Evolutionary conservation across 2,113 vertebrate species (phyloP).

Genomic region (Triplophysa siluroides): DNA sequence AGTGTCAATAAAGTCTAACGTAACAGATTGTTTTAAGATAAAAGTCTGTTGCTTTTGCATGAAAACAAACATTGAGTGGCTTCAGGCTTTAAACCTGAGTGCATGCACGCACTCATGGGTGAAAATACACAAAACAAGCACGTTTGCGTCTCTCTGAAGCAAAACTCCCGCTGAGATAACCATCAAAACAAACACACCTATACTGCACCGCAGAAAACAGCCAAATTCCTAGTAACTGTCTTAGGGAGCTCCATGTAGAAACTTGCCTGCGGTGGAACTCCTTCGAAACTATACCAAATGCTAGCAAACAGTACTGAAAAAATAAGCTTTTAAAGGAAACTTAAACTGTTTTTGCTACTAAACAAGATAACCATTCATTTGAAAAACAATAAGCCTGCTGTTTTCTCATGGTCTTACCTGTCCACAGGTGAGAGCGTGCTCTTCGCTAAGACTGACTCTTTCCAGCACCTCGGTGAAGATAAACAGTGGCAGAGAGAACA

Average conservation of each 20-base stretch:
- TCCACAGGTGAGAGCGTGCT: slow-evolving; percentile 27
- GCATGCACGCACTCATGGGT: not conserved
- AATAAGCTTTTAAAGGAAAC: not conserved
- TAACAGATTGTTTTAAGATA: not conserved
- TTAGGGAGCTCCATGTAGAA: slow-evolving; percentile 4
- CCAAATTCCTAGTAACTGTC: not conserved
- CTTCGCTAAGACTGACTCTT: not conserved
- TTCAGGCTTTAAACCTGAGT: not conserved
- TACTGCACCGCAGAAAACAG: not conserved
- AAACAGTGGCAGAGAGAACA: not conserved
- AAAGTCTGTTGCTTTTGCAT: not conserved
- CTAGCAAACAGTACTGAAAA: not conserved
- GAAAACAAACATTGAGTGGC: not conserved
- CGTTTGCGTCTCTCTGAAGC: not conserved
- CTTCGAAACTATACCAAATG: not conserved
- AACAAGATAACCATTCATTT: too few species aligned
- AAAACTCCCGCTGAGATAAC: not conserved
- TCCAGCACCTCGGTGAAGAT: slow-evolving; percentile 7
- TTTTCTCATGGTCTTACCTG: slow-evolving; percentile 21
- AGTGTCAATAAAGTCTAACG: not conserved
- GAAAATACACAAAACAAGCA: not conserved
- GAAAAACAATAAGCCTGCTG: too few species aligned
- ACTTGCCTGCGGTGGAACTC: slow-evolving; percentile 11
- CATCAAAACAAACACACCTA: not conserved
- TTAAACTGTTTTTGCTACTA: too few species aligned